These are phyloP conservation scores for Tanytarsus gracilentus DNA, from an alignment of 2,888 invertebrate genomes.

Conservation along the genomic window DNA sequence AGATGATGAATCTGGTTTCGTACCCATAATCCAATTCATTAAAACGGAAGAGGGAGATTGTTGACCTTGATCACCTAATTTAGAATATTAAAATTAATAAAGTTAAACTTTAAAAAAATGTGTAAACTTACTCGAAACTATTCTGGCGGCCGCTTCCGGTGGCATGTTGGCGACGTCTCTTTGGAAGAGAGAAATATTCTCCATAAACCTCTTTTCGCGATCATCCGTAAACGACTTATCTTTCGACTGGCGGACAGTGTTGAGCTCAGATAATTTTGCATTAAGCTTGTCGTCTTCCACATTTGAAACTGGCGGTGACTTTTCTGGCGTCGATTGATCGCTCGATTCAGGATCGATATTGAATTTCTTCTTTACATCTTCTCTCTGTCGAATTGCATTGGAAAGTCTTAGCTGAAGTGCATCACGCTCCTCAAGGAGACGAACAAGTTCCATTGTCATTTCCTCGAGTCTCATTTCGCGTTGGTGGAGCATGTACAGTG, in stretches of 20 bases:
- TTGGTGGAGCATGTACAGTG: constrained; percentile 76
- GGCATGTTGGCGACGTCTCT: constrained; percentile 64
- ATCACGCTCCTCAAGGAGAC: constrained; percentile 75
- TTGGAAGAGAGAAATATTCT: constrained; percentile 59
- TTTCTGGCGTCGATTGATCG: constrained; percentile 31
- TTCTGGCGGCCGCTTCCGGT: constrained; percentile 60
- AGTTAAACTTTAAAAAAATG: background rate
- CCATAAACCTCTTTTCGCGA: constrained; percentile 64
- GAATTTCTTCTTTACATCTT: constrained; percentile 46
- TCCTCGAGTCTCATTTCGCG: constrained; percentile 80
- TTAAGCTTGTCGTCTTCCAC: background rate
- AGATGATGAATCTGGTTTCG: constrained; percentile 46
- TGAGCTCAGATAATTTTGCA: constrained; percentile 63
- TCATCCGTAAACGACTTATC: constrained; percentile 69
- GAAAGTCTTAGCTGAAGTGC: constrained; percentile 73
- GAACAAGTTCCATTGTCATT: constrained; percentile 72
- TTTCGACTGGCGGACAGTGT: constrained; percentile 61
- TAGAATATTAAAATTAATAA: constrained; percentile 20
- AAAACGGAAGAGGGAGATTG: constrained; percentile 72
- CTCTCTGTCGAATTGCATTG: constrained; percentile 66
- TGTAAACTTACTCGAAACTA: constrained; percentile 60
- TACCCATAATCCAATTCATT: constrained; percentile 74
- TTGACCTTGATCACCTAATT: constrained; percentile 1
- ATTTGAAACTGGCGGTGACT: constrained; percentile 27
- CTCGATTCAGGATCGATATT: constrained; percentile 31